Percentiles rank a stretch among this genome's conserved stretches.
Evolutionary conservation across 1,140 invertebrate species (phyloP).

Genomic region (Octopus sinensis): DNA sequence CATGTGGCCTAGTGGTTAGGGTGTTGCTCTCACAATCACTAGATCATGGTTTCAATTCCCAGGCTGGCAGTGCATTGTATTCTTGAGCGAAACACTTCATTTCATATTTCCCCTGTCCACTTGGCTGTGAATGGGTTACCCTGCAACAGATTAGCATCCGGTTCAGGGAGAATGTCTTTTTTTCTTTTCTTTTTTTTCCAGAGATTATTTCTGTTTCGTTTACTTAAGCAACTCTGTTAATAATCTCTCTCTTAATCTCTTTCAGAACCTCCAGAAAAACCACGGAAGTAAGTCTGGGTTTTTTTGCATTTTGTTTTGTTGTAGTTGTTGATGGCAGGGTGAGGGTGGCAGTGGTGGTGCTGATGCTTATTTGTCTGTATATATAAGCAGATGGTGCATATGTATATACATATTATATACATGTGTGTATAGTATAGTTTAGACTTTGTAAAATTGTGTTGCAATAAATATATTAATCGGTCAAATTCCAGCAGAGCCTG

Average conservation of each 20-base stretch:
- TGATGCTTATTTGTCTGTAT: neutral
- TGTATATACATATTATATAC: too few relatives aligned
- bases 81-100: neutral
- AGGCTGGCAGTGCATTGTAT: neutral
- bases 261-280: conserved; percentile 15
- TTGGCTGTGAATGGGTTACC: neutral
- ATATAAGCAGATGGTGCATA: neutral
- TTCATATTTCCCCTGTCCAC: neutral
- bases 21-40: too few relatives aligned
- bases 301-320: neutral
- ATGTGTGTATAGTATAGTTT: too few relatives aligned
- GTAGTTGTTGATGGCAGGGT: neutral
- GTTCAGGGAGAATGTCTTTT: neutral
- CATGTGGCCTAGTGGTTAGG: too few relatives aligned
- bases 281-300: neutral
- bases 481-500: too few relatives aligned
- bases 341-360: neutral
- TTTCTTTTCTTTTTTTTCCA: neutral
- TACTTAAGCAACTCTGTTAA: neutral
- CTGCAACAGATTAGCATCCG: neutral
- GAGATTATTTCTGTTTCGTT: neutral
- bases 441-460: neutral
- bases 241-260: neutral
- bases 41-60: too few relatives aligned
- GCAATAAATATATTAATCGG: neutral